Evolutionary conservation across 2,797 vertebrate species (phyloP).

Genomic region (Danio tinwini): DNA sequence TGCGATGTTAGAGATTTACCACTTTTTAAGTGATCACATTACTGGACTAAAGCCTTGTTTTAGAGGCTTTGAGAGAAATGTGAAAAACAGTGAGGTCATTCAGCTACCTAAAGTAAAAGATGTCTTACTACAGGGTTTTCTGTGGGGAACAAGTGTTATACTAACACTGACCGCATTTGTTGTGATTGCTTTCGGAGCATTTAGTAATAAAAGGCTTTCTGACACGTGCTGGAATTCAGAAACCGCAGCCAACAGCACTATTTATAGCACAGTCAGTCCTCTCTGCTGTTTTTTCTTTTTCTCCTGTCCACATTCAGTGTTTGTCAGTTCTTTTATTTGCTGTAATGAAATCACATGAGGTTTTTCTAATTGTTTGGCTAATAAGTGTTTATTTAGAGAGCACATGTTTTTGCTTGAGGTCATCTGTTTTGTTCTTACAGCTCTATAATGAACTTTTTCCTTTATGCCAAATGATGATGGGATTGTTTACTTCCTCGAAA

Average conservation of each 20-base stretch:
- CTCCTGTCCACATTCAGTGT: slow-evolving; percentile 9
- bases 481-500: no score
- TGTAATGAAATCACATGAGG: not conserved
- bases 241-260: slow-evolving; percentile 32
- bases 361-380: not conserved
- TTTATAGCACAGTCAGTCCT: slow-evolving; percentile 45
- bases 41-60: slow-evolving; percentile 13
- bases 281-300: slow-evolving; percentile 19
- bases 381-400: slow-evolving; percentile 3
- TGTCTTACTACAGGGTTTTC: slow-evolving; percentile 40
- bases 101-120: slow-evolving; percentile 27
- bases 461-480: not conserved
- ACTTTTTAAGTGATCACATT: not conserved
- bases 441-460: not conserved
- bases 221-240: slow-evolving; percentile 40
- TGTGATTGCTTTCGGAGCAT: slow-evolving; percentile 48
- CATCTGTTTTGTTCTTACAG: not conserved
- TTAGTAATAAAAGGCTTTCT: slow-evolving; percentile 51
- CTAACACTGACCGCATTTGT: slow-evolving; percentile 44
- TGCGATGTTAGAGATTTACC: not conserved
- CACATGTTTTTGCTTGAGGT: not conserved
- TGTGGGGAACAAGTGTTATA: slow-evolving; percentile 41
- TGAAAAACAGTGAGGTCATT: slow-evolving; percentile 6
- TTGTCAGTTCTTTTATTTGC: slow-evolving; percentile 14
- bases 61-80: slow-evolving; percentile 7